Evolutionary conservation across 53 echinoderm and acorn worm genomes (phyloP).

Genomic region (Paelopatides confundens): DNA sequence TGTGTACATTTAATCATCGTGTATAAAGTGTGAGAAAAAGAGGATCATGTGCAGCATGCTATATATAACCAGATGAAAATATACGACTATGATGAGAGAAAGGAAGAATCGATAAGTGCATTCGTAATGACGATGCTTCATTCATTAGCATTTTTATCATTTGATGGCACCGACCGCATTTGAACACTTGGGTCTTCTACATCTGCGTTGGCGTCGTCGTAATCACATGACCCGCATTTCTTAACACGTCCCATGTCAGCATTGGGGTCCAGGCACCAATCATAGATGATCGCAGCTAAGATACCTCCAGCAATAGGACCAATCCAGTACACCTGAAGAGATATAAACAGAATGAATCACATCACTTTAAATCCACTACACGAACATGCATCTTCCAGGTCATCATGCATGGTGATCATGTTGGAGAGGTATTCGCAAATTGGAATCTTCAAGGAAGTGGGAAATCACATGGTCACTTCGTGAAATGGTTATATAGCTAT

Average conservation of each 20-base stretch:
- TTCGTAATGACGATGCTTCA: not conserved
- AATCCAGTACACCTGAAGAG: conserved; percentile 81
- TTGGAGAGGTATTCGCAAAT: too few relatives aligned
- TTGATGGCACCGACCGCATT: conserved; percentile 34
- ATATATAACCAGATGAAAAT: not conserved
- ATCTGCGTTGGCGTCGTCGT: conserved; percentile 17
- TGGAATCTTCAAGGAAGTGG: too few relatives aligned
- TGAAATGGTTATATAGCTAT: too few relatives aligned
- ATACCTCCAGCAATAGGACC: conserved; percentile 88
- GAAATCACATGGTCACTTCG: too few relatives aligned
- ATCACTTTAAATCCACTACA: too few relatives aligned
- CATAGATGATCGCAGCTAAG: conserved; percentile 79
- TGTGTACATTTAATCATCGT: too few relatives aligned
- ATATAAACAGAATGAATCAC: too few relatives aligned
- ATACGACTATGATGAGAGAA: not conserved
- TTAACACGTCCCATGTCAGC: conserved; percentile 57
- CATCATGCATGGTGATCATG: too few relatives aligned
- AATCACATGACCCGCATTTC: conserved; percentile 67
- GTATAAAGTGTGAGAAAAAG: not conserved
- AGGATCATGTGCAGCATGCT: not conserved
- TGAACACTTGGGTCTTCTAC: conserved; percentile 38
- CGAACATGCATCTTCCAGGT: too few relatives aligned
- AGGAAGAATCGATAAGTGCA: not conserved
- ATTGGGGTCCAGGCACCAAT: conserved; percentile 84
- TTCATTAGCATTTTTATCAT: conserved; percentile 46